Evolutionary conservation across 1,140 invertebrate genomes (phyloP), one percentile per base, ranked within the genome.

Genomic region (Bombus consobrinus): DNA sequence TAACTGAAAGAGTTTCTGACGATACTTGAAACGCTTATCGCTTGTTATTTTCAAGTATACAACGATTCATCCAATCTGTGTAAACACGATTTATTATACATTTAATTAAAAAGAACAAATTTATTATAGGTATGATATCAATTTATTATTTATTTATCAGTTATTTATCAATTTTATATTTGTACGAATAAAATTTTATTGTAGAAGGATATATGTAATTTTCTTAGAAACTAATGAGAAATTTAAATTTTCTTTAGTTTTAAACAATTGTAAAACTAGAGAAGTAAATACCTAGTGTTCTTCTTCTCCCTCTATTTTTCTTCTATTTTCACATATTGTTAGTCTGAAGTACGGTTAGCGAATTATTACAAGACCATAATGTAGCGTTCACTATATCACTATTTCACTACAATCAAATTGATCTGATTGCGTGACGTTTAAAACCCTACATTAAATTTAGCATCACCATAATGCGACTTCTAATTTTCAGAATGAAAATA

Each of bases 1-100:
- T 80, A 80, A 84, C 66, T 64, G 76, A 72, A 84, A 80, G 5
- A 43, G 28, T 72, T 62, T n/a, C 39, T 15, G 25, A 10, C 3
- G 41, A 83, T n/a, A 76, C 81, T 47, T 22, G 22, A 10, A 43
- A 64, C 25, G 62, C 47, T 79, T 68, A 39, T 37, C 32, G 28
- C 32, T 53, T 43, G 25, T 12, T n/a, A 8, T 34, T 47, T 47
- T 10, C 1, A 10, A n/a, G 3, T 25, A 25, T 41, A 71, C 39
- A 5, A 18, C 32, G 37, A 69, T 39, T 69, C 37, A 4, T 69
- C 68, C 34, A 37, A 34, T 69, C 18, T 12, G 25, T 12, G 37
- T 39, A 39, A 25, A 28, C 22, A 39, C 22, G 10, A 12, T 71
- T 71, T n/a, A 15, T 62, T 59, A 59, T 28, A 59, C 10, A n/a